Base-by-base conservation (phyloP, 2,888 invertebrate genomes). In the Lucinisca nassula region DNA sequence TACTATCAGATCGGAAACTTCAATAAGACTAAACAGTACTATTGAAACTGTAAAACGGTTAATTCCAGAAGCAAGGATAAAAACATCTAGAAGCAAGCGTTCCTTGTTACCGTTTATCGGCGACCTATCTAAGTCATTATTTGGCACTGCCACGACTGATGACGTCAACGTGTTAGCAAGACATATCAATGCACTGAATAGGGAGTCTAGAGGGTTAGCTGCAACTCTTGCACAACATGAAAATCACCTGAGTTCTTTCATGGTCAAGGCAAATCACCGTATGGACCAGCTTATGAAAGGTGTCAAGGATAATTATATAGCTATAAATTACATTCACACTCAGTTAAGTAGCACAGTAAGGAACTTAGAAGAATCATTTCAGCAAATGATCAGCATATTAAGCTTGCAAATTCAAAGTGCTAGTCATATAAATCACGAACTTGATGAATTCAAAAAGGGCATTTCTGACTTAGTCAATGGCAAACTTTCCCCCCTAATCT, bases 401-500 rank as follows among this genome's bases (percentile, higher is more conserved):
- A 27, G 21, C 6, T 30, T 12, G 17, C 74, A 74, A 74, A 49
- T 74, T 27, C 45, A 74, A 40, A 2, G 45, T 74, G 45, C 82
- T 0, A 85, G 27, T 49, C n/a, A 38, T 21, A 24, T 79, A 45
- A 73, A 79, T 30, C 73, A 75, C 67, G 38, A 79, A 51, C 51
- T 85, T 4, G 75, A 74, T 14, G 45, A 85, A 38, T 0, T 82
- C 3, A 73, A 76, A 67, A 27, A 27, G n/a, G 79, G 55, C 17
- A 40, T 85, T 17, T 32, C 72, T 12, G 3, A 30, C n/a, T 49
- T 85, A 4, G 51, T 67, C 37, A 78, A 78, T 40, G 77, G 82
- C 17, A 58, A 61, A 49, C 40, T 81, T 21, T 77, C 85, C 4
- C 85, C 85, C 0, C 61, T 78, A n/a, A 12, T 85, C 8, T 37